These are phyloP conservation scores for Aphidius ervi DNA, from an alignment of 1,140 invertebrate genomes.

Conservation along the genomic window DNA sequence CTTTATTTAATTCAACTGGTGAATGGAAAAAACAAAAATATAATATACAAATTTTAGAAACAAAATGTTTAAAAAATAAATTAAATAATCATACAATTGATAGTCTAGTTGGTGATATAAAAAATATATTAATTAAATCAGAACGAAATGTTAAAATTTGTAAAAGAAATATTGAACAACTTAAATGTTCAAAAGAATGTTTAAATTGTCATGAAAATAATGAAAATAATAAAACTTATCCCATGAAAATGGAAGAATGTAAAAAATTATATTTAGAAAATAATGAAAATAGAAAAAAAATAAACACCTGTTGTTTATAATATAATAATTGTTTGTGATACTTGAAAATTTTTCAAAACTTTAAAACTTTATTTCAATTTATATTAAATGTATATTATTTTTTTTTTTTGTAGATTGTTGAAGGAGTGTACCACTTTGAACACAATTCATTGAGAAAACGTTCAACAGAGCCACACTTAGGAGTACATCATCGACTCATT, in stretches of 20 bases:
- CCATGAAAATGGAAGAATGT: slow-evolving; percentile 23
- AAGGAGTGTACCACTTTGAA: slow-evolving; percentile 77
- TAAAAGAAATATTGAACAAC: no score
- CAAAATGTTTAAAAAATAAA: slow-evolving; percentile 11
- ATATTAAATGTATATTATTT: slow-evolving; percentile 19
- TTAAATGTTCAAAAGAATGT: neutral
- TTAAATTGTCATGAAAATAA: slow-evolving; percentile 6
- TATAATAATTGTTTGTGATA: no score
- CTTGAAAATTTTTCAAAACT: no score
- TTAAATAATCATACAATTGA: no score
- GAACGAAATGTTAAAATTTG: neutral
- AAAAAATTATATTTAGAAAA: neutral
- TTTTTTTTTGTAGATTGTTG: slow-evolving; percentile 67
- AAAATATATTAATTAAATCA: no score
- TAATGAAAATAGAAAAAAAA: neutral
- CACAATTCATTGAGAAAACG: slow-evolving; percentile 70
- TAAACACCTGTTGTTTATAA: no score
- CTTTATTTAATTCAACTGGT: slow-evolving; percentile 4
- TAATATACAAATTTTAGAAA: slow-evolving; percentile 8
- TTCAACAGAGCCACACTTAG: slow-evolving; percentile 63
- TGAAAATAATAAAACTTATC: slow-evolving; percentile 16
- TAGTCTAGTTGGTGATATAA: neutral
- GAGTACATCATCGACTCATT: slow-evolving; percentile 64
- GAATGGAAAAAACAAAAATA: slow-evolving; percentile 17
- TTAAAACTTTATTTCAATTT: neutral